Base-by-base conservation (phyloP, 2,797 vertebrate genomes). In the Artibeus jamaicensis region DNA sequence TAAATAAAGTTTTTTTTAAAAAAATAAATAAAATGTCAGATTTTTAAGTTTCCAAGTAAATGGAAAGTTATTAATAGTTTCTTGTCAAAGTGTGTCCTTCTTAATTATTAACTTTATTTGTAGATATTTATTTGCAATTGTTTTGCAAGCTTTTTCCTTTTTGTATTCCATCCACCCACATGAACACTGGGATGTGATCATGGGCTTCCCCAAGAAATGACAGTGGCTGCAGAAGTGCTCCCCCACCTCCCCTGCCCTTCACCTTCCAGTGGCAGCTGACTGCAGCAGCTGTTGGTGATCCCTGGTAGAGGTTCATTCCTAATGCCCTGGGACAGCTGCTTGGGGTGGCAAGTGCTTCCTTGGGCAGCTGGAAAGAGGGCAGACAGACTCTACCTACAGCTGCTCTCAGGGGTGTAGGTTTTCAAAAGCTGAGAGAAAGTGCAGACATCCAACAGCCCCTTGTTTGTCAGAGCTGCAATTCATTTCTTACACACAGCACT, bases 241-340 rank as follows among this genome's bases (percentile, higher is more conserved):
- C 19, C 26, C 4, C 7, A 12, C 39, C 50, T 7, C 32, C 2
- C 4, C 24, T 46, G 32, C n/a, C 26, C 50, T 82, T 94, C 48
- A 34, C 71, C 65, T 59, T 15, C 11, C 10, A n/a, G 34, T 9
- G 44, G 83, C 93, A 94, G 88, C 90, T 97, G 96, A 81, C 68
- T 86, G 73, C 22, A 89, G 50, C 96, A 97, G 83, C 91, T 97
- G 88, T 70, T 83, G 16, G 11, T 39, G 81, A 86, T 90, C 76
- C 14, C 44, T 93, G 87, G 42, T 44, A 76, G 85, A 88, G 48
- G 62, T 42, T 78, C 84, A 96, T 59, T 78, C 59, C 21, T 65
- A 91, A 59, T 46, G 71, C 50, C 34, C 57, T 37, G 59, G 86
- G 65, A 91, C 96, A 97, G 96, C 86, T 96, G 96, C 67, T 89